Evolutionary conservation across 2,113 vertebrate species (phyloP), one percentile per base, ranked within the genome.

Genomic region (Macaca nemestrina): DNA sequence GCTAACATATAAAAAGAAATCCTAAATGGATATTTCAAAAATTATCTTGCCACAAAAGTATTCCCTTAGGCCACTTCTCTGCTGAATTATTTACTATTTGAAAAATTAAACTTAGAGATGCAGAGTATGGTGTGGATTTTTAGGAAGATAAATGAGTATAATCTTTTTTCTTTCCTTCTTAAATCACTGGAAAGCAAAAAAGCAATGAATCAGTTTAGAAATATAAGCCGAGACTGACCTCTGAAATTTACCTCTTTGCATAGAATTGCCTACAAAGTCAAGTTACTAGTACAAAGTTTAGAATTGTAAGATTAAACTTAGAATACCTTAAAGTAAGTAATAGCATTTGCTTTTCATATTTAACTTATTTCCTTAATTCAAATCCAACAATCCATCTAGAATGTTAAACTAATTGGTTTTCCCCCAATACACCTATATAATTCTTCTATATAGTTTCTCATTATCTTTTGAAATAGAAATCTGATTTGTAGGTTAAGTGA

Each of bases 71-170:
- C 55, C 76, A 68, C n/a, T 86, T 97, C 13, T 40, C 25, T 96
- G 27, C 0, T 81, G 82, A 97, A 96, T 94, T 96, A 97, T 93
- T 95, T 97, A 43, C 35, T 85, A 48, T 93, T 95, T 97, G 94
- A 94, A 97, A 98, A 85, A 70, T 93, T 80, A 88, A 81, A 55
- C 43, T 88, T 95, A 94, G 59, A 96, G 45, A 94, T 87, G 32
- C 95, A 97, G 50, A 97, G 32, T 90, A 48, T 57, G 82, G 45
- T 43, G 0, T 81, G 30, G 83, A 45, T 85, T 45, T n/a, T 96
- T 94, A 90, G 40, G 88, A 95, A 97, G 92, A 94, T 94, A 70
- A 97, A 97, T 96, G 84, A 95, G 84, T 92, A 93, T 95, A 97
- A 96, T 97, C 94, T 98, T 91, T 97, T 94, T 83, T 86, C 84